Percentiles rank a stretch among this genome's conserved stretches.
Evolutionary conservation across 2,113 vertebrate species (phyloP).

Genomic region (Elgaria multicarinata): DNA sequence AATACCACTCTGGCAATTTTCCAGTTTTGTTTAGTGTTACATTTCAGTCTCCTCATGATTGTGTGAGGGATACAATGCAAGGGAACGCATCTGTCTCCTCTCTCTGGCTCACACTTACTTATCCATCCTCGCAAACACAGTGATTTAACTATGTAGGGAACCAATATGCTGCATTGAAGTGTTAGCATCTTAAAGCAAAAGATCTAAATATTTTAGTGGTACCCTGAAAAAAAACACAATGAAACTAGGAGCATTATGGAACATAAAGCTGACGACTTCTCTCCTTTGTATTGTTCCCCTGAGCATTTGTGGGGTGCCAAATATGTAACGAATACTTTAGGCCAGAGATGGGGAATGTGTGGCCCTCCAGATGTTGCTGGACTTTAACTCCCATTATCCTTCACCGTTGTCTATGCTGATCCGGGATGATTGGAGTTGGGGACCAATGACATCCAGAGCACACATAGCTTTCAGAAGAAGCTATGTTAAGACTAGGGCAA

Average conservation of each 20-base stretch:
- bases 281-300: neutral
- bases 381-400: too few species aligned
- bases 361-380: too few species aligned
- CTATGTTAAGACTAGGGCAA: neutral
- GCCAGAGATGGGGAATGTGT: too few species aligned
- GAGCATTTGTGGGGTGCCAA: neutral
- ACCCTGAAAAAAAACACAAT: neutral
- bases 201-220: slow-evolving; percentile 1
- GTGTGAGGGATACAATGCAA: neutral
- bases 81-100: neutral
- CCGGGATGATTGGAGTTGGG: too few species aligned
- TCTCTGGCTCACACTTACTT: too few species aligned
- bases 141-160: neutral
- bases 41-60: neutral
- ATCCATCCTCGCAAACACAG: too few species aligned
- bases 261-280: neutral
- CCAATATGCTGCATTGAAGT: neutral
- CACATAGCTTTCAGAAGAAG: too few species aligned
- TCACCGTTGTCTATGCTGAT: too few species aligned
- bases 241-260: neutral
- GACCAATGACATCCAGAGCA: too few species aligned
- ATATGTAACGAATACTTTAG: neutral
- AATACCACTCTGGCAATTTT: too few species aligned
- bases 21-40: neutral
- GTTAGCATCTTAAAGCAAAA: neutral